phyloP scores from a whole-genome alignment of 2,888 invertebrate species.

The Tipula vernalis region DNA sequence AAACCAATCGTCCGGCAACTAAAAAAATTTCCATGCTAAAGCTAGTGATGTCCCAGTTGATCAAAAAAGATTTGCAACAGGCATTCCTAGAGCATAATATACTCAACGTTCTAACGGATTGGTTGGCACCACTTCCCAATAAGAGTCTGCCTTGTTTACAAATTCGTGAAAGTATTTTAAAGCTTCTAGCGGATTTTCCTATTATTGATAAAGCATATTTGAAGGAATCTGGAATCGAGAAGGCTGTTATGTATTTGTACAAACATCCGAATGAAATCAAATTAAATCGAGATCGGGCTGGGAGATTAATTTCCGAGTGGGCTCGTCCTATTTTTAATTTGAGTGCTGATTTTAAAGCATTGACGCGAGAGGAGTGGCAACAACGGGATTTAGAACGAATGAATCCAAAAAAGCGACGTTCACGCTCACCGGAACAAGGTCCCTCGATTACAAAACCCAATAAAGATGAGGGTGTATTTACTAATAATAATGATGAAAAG shows the following conservation, averaged over 20 bases:
- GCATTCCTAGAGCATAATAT: slow-evolving; percentile 96
- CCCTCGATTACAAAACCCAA: slow-evolving; percentile 19
- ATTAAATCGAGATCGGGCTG: slow-evolving; percentile 79
- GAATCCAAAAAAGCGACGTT: slow-evolving; percentile 36
- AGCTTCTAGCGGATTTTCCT: slow-evolving; percentile 72
- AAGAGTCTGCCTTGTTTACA: slow-evolving; percentile 89
- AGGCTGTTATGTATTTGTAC: slow-evolving; percentile 98
- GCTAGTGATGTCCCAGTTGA: slow-evolving; percentile 79
- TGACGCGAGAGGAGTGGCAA: slow-evolving; percentile 87
- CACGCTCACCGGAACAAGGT: slow-evolving; percentile 35
- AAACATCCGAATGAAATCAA: slow-evolving; percentile 97
- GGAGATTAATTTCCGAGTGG: slow-evolving; percentile 93
- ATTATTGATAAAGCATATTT: slow-evolving; percentile 76
- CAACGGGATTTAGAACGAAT: slow-evolving; percentile 85
- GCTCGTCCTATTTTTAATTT: slow-evolving; percentile 95
- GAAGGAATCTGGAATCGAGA: slow-evolving; percentile 94
- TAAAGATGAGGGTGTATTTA: neutral
- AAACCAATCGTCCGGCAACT: slow-evolving; percentile 72
- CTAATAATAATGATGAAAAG: neutral
- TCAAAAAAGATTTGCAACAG: slow-evolving; percentile 88
- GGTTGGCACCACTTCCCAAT: slow-evolving; percentile 97
- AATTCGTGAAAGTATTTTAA: slow-evolving; percentile 79
- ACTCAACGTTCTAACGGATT: slow-evolving; percentile 81
- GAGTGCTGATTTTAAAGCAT: slow-evolving; percentile 80
- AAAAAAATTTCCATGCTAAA: slow-evolving; percentile 86